Base-by-base conservation (phyloP, 1,140 invertebrate species). In the Drosophila lacteicornis region DNA sequence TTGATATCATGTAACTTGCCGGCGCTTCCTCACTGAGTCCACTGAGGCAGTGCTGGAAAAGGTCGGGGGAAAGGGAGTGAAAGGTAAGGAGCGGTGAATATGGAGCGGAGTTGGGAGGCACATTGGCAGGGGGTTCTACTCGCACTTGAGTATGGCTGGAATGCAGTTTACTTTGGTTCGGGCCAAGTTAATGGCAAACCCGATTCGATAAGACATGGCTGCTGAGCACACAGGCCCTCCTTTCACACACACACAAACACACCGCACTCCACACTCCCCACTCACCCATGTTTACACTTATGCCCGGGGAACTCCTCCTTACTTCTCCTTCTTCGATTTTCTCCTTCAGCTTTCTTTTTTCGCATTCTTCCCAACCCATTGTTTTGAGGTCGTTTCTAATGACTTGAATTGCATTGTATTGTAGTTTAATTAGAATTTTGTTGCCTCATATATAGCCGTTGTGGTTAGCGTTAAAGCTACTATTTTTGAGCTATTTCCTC, bases 141-240 rank as follows among this genome's bases (percentile, higher is more conserved):
- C 49, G 63, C 63, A 61, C 56, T 78, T 78, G 59, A 79, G 70
- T 79, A 83, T 82, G 81, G 66, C 63, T 79, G 80, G 81, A 83
- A 84, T 83, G 80, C 80, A 70, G 81, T 76, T 60, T 80, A 36
- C 73, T 78, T 63, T 63, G 80, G 55, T 75, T 56, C 69, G 67
- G 68, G 67, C 59, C 68, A 69, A 85, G 78, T 86, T 86, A 85
- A 85, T 85, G 82, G 81, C 76, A 65, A 80, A 65, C 74, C 58
- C 79, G 78, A 85, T 80, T 85, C 69, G 75, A 85, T 85, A 81
- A 85, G 82, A 85, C 82, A 79, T 85, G 78, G 46, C 74, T 80
- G 82, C 82, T 85, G 74, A 66, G 69, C 65, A 79, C 74, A 70
- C 66, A 38, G 62, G 51, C 75, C 49, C 57, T 58, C 73, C 30